Conservation (phyloP, 2,113 vertebrate species). For the Canis aureus region DNA sequence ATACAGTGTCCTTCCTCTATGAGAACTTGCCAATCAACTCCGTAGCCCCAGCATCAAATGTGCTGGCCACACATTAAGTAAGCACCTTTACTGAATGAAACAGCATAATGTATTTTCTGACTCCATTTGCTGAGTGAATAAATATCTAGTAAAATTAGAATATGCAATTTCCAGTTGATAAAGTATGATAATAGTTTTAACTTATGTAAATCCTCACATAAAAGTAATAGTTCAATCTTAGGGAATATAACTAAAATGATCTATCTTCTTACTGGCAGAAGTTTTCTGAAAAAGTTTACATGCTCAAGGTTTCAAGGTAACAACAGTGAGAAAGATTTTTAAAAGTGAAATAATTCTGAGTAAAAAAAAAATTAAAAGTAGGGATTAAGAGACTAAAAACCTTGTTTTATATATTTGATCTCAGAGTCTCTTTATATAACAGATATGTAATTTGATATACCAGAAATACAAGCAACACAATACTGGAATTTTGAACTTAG, state of each 20-base stretch:
- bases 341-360: conserved; percentile 48
- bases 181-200: not conserved
- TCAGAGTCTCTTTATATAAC: not conserved
- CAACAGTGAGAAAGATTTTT: conserved; percentile 3
- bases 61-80: not conserved
- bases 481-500: not conserved
- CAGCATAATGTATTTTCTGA: not conserved
- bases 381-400: not conserved
- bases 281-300: not conserved
- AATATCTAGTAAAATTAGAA: conserved; percentile 26
- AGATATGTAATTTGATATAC: not conserved
- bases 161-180: not conserved
- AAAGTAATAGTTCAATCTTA: not conserved
- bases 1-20: not conserved
- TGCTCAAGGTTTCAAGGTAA: not conserved
- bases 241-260: not conserved
- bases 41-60: not conserved
- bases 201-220: conserved; percentile 48
- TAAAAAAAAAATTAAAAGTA: not conserved
- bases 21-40: not conserved
- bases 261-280: not conserved
- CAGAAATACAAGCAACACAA: conserved; percentile 35
- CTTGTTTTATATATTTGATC: not conserved
- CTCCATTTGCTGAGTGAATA: not conserved
- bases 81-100: not conserved